Percentiles rank a stretch among this genome's conserved stretches.
phyloP scores from a whole-genome alignment of 2,888 invertebrate genomes.

The Andrena trimmerana region DNA sequence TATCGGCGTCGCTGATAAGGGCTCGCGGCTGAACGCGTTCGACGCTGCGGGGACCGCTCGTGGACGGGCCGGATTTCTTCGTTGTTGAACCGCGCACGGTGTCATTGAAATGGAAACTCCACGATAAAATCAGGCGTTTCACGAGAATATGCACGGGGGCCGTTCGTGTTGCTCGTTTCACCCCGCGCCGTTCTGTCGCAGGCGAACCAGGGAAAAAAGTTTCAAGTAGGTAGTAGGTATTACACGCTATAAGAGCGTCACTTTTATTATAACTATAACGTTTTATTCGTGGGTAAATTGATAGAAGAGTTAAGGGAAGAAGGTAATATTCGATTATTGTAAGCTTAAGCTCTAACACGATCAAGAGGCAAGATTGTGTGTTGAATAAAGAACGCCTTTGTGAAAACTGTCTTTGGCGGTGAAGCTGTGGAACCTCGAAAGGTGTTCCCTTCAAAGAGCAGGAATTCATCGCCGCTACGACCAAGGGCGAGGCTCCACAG shows the following conservation, averaged over 20 bases:
- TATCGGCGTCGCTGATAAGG: conserved; percentile 62
- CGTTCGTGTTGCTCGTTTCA: background rate
- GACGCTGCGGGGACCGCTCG: conserved; percentile 6
- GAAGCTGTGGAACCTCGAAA: no score
- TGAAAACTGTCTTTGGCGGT: no score
- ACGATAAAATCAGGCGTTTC: conserved; percentile 35
- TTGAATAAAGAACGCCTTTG: no score
- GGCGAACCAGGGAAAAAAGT: background rate
- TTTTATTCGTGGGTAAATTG: no score
- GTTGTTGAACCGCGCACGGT: conserved; percentile 15
- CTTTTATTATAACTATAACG: no score
- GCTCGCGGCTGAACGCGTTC: conserved; percentile 6
- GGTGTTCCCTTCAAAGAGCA: background rate
- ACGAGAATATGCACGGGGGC: conserved; percentile 1
- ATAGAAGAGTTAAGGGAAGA: no score
- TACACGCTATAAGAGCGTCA: no score
- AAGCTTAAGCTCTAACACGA: no score
- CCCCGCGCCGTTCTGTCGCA: background rate
- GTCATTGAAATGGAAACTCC: conserved; percentile 41
- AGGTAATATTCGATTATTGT: no score
- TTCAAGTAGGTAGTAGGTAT: no score
- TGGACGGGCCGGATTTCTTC: conserved; percentile 33
- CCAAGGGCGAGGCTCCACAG: background rate
- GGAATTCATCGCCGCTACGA: background rate
- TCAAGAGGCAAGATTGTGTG: no score